Evolutionary conservation across 2,113 vertebrate genomes (phyloP), one percentile per base, ranked within the genome.

Genomic region (Ochotona curzoniae): DNA sequence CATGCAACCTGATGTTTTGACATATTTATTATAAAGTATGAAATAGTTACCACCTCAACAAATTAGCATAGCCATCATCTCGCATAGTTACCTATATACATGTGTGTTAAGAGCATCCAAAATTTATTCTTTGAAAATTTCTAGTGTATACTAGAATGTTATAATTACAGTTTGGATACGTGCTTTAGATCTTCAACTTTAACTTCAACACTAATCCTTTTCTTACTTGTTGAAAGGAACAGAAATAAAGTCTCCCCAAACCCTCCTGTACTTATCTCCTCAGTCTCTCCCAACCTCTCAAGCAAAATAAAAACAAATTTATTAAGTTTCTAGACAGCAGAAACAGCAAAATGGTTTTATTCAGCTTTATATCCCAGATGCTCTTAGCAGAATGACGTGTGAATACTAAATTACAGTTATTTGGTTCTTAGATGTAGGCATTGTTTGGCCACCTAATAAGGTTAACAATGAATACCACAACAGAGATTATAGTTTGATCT

Each of bases 391-490:
- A 20, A 35, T 64, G 64, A 82, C 25, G 83, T 79, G 64, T 47
- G 85, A 82, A 67, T 18, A 74, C 47, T 85, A 57, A 93, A 2
- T 95, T 84, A 67, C 0, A 30, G 47, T 95, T 92, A 86, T 81
- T 87, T 90, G 80, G 64, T 28, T 88, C 79, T 86, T 81, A 51
- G 51, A 61, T 74, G 15, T 51, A 90, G 70, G 21, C 28, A 44
- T 73, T 49, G 1, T 4, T 95, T 92, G 81, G 51, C 17, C 71
- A 82, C 49, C 85, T 89, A 47, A 83, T 67, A 67, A 95, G 67
- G 25, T 90, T 90, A 60, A 75, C 64, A 57, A 26, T 76, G 76
- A 95, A 79, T 26, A 69, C 47, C 60, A 64, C 64, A 85, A 35
- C 38, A 38, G 8, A 89, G 66, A 61, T 63, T 70, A 75, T 47